Base-by-base conservation (phyloP, 2,113 vertebrate species). In the Australoheros scitulus region DNA sequence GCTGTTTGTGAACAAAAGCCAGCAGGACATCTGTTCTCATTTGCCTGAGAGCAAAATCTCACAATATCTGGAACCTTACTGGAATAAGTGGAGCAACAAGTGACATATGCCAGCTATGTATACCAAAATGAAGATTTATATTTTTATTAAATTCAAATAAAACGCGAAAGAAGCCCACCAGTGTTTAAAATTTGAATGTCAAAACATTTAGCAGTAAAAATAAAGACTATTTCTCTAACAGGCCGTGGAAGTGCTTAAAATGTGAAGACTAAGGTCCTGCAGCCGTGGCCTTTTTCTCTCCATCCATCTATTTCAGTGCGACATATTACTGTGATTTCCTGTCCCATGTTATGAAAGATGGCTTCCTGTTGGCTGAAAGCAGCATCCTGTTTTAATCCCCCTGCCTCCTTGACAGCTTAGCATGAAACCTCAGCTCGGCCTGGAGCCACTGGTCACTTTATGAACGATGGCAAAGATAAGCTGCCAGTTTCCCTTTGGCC, bases 401-500 rank as follows among this genome's bases (percentile, higher is more conserved):
- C 17, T 34, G 2, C 76, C 63, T 24, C 43, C 74, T 68, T 82
- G 83, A 88, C 91, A 77, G 55, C 3, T 79, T 68, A 82, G 60
- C 57, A n/a, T 74, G 58, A 86, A 82, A 74, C 82, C 72, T 79
- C 13, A 17, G 24, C 50, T 36, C 2, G 68, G 56, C 70, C 50
- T 26, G 2, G 22, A 87, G 86, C 87, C 26, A 77, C 82, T 55
- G 79, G 84, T 70, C 84, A 79, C 87, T 88, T 91, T 91, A 88
- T 93, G 85, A 91, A 79, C 11, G 80, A 92, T 92, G 65, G 72
- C 41, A 60, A 59, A 82, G 87, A 91, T 93, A 87, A 90, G 80
- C 52, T 78, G 76, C 65, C 82, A 57, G 85, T 36, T 88, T 76
- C 77, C 87, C 32, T 85, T 78, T 58, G 76, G 77, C 61, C 8